These are phyloP conservation scores for Camptogramma bilineatum DNA, from an alignment of 2,888 invertebrate species.

Conservation along the genomic window DNA sequence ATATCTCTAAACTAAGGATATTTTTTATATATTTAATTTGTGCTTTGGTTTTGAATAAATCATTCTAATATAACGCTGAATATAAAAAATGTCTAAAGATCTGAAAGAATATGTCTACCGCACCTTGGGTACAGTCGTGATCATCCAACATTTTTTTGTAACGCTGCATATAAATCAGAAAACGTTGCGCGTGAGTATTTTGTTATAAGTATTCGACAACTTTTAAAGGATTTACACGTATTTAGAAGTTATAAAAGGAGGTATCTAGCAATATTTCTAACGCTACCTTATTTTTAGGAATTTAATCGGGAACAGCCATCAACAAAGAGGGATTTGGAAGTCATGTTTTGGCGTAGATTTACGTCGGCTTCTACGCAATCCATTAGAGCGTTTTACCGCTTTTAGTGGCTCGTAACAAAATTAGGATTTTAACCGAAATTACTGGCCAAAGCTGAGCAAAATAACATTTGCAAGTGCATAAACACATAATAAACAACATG, in stretches of 20 bases:
- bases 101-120: too few relatives aligned
- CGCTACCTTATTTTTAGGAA: constrained; percentile 13
- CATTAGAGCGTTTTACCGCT: constrained; percentile 55
- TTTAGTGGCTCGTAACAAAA: constrained; percentile 46
- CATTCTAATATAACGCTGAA: too few relatives aligned
- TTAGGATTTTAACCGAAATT: constrained; percentile 38
- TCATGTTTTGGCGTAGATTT: constrained; percentile 50
- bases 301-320: constrained; percentile 31
- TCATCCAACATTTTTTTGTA: too few relatives aligned
- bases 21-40: too few relatives aligned
- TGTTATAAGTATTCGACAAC: too few relatives aligned
- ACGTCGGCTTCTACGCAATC: constrained; percentile 50
- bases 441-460: constrained; percentile 24
- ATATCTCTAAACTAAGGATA: too few relatives aligned
- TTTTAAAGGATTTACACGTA: too few relatives aligned
- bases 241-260: not conserved
- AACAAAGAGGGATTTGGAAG: constrained; percentile 45
- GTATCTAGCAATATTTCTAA: not conserved
- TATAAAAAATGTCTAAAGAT: too few relatives aligned
- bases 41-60: too few relatives aligned
- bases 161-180: too few relatives aligned
- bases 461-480: constrained; percentile 24
- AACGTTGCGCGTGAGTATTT: too few relatives aligned
- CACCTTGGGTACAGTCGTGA: too few relatives aligned
- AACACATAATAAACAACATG: constrained; percentile 19